A percentile compares a stretch with the other conserved stretches of the same genome.
Evolutionary conservation across 2,113 vertebrate species (phyloP).

Genomic region (Gnathonemus longibarbis): DNA sequence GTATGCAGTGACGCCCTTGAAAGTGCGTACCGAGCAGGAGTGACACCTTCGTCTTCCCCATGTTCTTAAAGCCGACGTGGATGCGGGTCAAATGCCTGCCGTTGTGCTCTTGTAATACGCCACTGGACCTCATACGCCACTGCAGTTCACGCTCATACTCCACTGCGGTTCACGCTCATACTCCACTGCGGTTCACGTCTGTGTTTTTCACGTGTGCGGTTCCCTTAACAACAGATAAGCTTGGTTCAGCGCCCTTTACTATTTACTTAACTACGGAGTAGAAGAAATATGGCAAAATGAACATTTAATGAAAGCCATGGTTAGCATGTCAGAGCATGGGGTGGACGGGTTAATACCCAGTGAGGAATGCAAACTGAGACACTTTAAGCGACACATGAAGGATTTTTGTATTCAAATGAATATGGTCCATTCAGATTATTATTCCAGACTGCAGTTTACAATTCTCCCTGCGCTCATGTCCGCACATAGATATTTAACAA

Average conservation of each 20-base stretch:
- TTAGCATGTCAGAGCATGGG: background rate
- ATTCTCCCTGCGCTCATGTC: background rate
- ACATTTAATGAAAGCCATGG: background rate
- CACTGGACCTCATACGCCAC: background rate
- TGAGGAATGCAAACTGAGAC: background rate
- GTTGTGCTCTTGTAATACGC: background rate
- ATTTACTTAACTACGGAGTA: background rate
- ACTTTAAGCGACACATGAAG: background rate
- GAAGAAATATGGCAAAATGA: background rate
- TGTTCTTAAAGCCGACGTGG: background rate
- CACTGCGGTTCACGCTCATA: background rate
- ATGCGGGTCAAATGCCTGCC: background rate
- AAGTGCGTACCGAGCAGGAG: background rate
- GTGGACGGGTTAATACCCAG: background rate
- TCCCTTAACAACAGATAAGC: background rate
- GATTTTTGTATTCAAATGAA: background rate
- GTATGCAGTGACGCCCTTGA: background rate
- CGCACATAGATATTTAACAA: background rate
- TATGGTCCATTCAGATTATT: background rate
- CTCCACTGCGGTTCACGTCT: background rate
- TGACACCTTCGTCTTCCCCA: background rate
- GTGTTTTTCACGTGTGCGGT: background rate
- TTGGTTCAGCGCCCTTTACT: background rate
- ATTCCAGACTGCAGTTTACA: background rate
- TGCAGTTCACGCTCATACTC: background rate